Evolutionary conservation across 2,113 vertebrate species (phyloP).

Genomic region (Callospermophilus lateralis): DNA sequence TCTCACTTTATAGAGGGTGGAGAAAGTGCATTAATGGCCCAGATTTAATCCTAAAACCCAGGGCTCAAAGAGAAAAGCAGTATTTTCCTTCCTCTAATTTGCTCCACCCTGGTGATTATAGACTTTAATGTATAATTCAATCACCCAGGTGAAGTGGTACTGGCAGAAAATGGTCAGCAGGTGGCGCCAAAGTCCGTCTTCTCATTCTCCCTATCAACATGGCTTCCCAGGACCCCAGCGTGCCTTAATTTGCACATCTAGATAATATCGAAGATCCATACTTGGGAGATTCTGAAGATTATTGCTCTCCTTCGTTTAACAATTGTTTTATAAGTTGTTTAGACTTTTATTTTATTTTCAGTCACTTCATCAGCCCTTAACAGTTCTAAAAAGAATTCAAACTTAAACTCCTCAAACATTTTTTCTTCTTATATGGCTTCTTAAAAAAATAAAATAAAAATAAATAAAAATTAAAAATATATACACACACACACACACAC

Average conservation of each 20-base stretch:
- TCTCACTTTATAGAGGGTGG: not conserved
- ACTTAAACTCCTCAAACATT: not conserved
- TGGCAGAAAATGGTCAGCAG: constrained; percentile 49
- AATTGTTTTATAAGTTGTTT: not conserved
- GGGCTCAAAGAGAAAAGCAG: not conserved
- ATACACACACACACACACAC: too few species aligned
- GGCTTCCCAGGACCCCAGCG: not conserved
- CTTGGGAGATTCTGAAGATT: not conserved
- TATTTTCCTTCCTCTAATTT: not conserved
- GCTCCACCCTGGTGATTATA: not conserved
- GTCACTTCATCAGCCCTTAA: not conserved
- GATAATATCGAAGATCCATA: not conserved
- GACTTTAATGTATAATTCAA: not conserved
- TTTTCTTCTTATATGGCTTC: not conserved
- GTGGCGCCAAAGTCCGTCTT: constrained; percentile 74
- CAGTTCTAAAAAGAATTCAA: constrained; percentile 48
- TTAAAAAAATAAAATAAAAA: not conserved
- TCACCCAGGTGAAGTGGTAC: not conserved
- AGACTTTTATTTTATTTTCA: constrained; percentile 18
- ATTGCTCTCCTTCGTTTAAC: not conserved
- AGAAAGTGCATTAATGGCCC: not conserved
- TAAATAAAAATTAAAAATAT: too few species aligned
- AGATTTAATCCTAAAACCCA: not conserved
- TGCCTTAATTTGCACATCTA: not conserved
- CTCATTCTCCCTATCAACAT: not conserved